A percentile compares a stretch with the other conserved stretches of the same genome.
These are phyloP conservation scores for Tapirus terrestris DNA, from an alignment of 2,113 vertebrate genomes.

Conservation along the genomic window DNA sequence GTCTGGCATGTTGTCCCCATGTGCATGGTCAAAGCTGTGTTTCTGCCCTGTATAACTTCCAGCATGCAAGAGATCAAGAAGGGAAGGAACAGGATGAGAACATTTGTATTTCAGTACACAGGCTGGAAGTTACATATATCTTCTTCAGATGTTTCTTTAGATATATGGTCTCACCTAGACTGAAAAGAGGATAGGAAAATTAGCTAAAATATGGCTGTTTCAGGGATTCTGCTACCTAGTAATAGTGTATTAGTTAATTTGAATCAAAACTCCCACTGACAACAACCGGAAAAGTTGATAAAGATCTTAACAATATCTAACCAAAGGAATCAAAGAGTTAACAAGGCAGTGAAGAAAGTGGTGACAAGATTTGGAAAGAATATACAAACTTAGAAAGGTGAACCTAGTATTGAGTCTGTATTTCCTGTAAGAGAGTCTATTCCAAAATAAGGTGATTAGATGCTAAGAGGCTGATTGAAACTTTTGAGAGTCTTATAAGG, in stretches of 20 bases:
- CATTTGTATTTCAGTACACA: background rate
- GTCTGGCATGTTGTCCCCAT: background rate
- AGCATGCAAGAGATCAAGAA: background rate
- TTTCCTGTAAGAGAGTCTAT: background rate
- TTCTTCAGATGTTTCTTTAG: background rate
- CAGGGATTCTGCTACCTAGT: background rate
- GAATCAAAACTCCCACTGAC: background rate
- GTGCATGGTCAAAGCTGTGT: background rate
- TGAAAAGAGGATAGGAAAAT: background rate
- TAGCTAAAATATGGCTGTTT: background rate
- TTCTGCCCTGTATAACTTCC: background rate
- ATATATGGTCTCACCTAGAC: background rate
- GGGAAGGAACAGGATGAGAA: background rate
- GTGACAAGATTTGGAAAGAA: background rate
- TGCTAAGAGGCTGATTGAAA: background rate
- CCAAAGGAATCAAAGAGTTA: background rate
- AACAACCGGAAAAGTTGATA: background rate
- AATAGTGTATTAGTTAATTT: background rate
- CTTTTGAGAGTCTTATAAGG: background rate
- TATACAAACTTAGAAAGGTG: background rate
- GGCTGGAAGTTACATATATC: background rate
- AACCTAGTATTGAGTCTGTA: background rate
- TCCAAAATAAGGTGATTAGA: background rate
- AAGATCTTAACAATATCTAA: background rate
- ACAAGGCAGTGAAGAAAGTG: background rate